Percentiles rank a stretch among this genome's conserved stretches.
These are phyloP conservation scores for Brevipalpus yothersi DNA, from an alignment of 1,140 invertebrate species.

Conservation along the genomic window DNA sequence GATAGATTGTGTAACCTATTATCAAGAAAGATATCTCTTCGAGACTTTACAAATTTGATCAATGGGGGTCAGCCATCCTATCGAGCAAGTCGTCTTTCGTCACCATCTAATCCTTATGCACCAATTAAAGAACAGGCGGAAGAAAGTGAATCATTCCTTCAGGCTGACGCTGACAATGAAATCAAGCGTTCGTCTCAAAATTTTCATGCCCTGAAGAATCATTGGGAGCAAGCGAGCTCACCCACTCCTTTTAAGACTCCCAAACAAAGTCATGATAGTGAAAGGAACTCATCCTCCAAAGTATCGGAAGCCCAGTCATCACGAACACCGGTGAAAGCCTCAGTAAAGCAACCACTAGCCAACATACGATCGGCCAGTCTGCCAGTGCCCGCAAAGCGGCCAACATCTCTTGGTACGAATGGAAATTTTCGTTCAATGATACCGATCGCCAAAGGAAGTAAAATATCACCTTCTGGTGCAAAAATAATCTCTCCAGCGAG, in stretches of 20 bases:
- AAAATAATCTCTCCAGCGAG: neutral
- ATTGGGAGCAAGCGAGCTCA: too few relatives aligned
- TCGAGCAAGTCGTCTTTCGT: neutral
- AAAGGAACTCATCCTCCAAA: neutral
- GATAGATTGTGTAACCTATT: conserved; percentile 1
- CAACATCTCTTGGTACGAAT: neutral
- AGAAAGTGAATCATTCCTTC: neutral
- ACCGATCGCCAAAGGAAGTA: neutral
- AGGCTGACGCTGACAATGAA: neutral
- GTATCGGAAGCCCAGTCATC: neutral
- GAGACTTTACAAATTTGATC: conserved; percentile 1
- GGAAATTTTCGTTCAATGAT: conserved; percentile 1
- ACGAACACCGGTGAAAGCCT: neutral
- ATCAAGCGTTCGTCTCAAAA: neutral
- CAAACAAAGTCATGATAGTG: neutral
- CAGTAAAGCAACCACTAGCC: neutral
- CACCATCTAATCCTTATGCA: neutral
- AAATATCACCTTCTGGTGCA: neutral
- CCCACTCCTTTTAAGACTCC: too few relatives aligned
- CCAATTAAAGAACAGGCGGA: conserved; percentile 1
- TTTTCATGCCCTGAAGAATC: too few relatives aligned
- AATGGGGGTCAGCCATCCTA: neutral
- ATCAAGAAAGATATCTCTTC: neutral
- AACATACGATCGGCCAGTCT: neutral
- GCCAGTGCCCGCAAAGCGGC: neutral